Evolutionary conservation across 2,888 invertebrate species (phyloP).

Genomic region (Phanerotoma sp.): DNA sequence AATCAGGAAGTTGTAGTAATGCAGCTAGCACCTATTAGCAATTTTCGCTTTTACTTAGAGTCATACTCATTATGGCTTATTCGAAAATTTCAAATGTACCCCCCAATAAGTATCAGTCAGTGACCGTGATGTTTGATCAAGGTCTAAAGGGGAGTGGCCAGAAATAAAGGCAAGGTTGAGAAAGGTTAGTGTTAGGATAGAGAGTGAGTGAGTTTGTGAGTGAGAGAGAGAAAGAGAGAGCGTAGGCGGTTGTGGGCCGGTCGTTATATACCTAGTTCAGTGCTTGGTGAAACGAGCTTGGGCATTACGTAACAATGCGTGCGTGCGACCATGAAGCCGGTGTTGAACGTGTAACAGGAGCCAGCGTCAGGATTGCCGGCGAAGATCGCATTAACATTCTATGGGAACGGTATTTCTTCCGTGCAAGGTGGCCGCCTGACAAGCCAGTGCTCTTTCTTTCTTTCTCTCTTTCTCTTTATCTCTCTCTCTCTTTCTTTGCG

Average conservation of each 20-base stretch:
- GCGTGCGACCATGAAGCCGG: conserved; percentile 31
- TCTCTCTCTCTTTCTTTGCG: conserved; percentile 11
- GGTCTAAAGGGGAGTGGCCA: background rate
- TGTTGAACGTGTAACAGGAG: conserved; percentile 29
- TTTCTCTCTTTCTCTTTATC: conserved; percentile 28
- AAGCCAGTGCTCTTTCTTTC: conserved; percentile 38
- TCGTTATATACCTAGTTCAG: background rate
- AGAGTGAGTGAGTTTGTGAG: too few species aligned
- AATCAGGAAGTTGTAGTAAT: too few species aligned
- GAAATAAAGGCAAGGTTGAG: conserved; percentile 3
- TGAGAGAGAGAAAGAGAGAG: conserved; percentile 1
- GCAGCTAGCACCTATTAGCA: too few species aligned
- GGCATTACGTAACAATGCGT: conserved; percentile 48
- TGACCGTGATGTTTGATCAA: background rate
- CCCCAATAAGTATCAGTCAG: background rate
- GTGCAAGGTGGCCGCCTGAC: conserved; percentile 45
- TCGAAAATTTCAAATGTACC: too few species aligned
- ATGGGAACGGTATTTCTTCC: conserved; percentile 55
- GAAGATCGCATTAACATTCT: conserved; percentile 56
- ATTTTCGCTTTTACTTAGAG: too few species aligned
- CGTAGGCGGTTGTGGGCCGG: conserved; percentile 13
- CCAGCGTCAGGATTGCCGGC: conserved; percentile 34
- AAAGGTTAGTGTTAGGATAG: background rate
- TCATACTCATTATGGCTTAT: too few species aligned
- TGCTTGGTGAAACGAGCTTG: conserved; percentile 6